These are phyloP conservation scores for Monochamus saltuarius DNA, from an alignment of 1,140 invertebrate genomes.

Conservation along the genomic window DNA sequence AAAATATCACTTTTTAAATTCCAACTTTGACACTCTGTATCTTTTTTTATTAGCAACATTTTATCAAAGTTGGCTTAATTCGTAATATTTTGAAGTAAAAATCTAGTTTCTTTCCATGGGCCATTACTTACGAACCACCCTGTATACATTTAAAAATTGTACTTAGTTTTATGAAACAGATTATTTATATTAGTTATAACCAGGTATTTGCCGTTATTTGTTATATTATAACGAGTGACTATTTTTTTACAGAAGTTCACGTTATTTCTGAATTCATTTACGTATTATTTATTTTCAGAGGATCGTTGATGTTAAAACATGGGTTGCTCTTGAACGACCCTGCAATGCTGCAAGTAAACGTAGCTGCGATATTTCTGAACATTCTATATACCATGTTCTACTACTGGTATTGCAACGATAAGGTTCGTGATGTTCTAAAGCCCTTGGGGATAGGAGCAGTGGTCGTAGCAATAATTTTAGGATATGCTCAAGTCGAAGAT, in stretches of 20 bases:
- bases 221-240: too few species aligned
- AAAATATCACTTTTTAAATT: too few species aligned
- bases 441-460: conserved; percentile 55
- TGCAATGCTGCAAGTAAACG: conserved; percentile 73
- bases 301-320: conserved; percentile 69
- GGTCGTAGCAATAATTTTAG: conserved; percentile 60
- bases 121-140: too few species aligned
- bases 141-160: too few species aligned
- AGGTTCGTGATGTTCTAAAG: conserved; percentile 53
- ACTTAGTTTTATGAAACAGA: too few species aligned
- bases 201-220: too few species aligned
- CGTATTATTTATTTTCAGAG: conserved; percentile 54
- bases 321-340: conserved; percentile 67
- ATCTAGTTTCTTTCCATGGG: too few species aligned
- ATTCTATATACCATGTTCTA: conserved; percentile 64
- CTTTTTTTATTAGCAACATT: too few species aligned
- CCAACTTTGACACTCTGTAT: too few species aligned
- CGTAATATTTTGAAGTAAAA: too few species aligned
- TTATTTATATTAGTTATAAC: too few species aligned
- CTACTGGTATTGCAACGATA: conserved; percentile 65
- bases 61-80: too few species aligned
- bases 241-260: conserved; percentile 2
- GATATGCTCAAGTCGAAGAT: conserved; percentile 65
- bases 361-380: conserved; percentile 68
- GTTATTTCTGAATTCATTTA: conserved; percentile 3